Evolutionary conservation across 2,888 invertebrate species (phyloP), one percentile per base, ranked within the genome.

Genomic region (Osmoderma eremita): DNA sequence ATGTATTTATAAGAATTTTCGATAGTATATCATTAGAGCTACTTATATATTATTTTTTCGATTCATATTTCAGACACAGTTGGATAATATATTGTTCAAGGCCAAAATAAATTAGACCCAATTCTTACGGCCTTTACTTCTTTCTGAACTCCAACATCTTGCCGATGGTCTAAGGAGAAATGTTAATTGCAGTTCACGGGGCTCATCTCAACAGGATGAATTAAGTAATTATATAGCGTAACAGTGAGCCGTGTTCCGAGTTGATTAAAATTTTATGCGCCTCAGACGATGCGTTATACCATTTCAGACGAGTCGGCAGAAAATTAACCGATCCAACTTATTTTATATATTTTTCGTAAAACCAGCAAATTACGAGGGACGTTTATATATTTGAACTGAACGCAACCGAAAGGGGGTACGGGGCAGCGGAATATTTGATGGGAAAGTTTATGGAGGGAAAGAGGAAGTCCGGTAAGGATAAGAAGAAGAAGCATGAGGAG

Each of bases 211-310:
- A 13, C 30, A 3, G 51, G 49, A 53, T 63, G 51, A 63, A 63
- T 45, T 51, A 63, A 63, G 51, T 63, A 63, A 63, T 63, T 63
- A 63, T 63, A 63, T 63, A 24, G 51, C 41, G 51, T 45, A 63
- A 63, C 51, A 30, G 63, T 42, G 51, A 45, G 22, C 45, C 30
- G 45, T 61, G 17, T 50, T 63, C 49, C 51, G 41, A 63, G 63
- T 63, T 63, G 63, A 63, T 63, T 63, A 63, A 63, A 63, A 63
- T 63, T 63, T 63, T 63, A 63, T 49, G 63, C 42, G 24, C 38
- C n/a, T 41, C 22, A 36, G 51, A 51, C 58, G 58, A 61, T 61
- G 58, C 58, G 58, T 61, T 61, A 61, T 30, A 18, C 45, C 58
- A 24, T 39, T 61, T 61, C 38, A 12, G 45, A 61, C 13, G 58